Conservation (phyloP, 1,140 invertebrate species). For the Carposina sasakii region DNA sequence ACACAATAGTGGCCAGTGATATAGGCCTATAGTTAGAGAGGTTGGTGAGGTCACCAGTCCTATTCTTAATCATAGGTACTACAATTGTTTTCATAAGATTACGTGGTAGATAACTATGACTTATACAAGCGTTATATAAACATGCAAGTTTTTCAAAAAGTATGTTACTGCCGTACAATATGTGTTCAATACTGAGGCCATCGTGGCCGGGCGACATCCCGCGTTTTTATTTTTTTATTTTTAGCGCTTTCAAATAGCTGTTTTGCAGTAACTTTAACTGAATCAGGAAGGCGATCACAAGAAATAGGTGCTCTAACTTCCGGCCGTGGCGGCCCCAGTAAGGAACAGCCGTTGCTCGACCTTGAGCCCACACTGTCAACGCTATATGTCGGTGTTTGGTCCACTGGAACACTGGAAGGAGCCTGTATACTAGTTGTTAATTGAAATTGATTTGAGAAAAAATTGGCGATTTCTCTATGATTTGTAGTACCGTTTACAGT, state of each 20-base stretch:
- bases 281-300: too few relatives aligned
- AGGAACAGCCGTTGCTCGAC: too few relatives aligned
- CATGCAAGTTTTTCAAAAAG: neutral
- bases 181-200: neutral
- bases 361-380: too few relatives aligned
- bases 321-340: too few relatives aligned
- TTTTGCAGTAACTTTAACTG: too few relatives aligned
- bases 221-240: too few relatives aligned
- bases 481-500: neutral
- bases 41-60: neutral
- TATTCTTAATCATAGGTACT: neutral
- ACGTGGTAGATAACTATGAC: neutral
- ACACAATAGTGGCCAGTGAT: neutral
- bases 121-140: neutral
- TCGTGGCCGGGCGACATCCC: conserved; percentile 1
- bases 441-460: too few relatives aligned
- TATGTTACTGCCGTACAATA: neutral
- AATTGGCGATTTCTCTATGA: neutral
- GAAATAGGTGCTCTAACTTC: too few relatives aligned
- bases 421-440: too few relatives aligned
- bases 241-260: too few relatives aligned
- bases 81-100: neutral
- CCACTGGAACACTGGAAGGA: too few relatives aligned
- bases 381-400: too few relatives aligned
- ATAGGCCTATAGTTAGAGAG: neutral